Percentiles rank a stretch among this genome's conserved stretches.
Evolutionary conservation across 30 jellyfish, hydroid and myxozoan species (phyloP).

Genomic region (Mastigias papua): DNA sequence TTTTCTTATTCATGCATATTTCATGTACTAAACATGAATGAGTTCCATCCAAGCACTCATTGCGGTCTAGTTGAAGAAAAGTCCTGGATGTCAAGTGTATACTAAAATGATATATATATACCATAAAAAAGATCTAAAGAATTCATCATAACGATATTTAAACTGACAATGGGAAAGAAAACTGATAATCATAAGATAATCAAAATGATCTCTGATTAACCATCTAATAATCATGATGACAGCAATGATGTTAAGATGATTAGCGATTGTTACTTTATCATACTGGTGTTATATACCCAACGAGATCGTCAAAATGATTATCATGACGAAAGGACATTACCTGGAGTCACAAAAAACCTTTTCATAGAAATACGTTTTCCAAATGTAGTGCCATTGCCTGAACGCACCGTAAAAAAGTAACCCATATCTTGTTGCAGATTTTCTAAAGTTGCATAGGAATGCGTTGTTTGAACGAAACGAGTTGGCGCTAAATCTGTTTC

Average conservation of each 20-base stretch:
- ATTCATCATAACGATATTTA: no score
- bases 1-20: slow-evolving; percentile 40
- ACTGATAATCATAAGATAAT: no score
- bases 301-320: no score
- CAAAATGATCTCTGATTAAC: no score
- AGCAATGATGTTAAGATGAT: no score
- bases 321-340: not conserved
- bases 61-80: slow-evolving; percentile 22
- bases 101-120: not conserved
- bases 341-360: slow-evolving; percentile 24
- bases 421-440: slow-evolving; percentile 19
- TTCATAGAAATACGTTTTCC: not conserved
- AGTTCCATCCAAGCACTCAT: slow-evolving; percentile 63
- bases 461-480: not conserved
- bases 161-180: no score
- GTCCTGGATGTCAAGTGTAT: not conserved
- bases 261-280: no score
- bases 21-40: slow-evolving; percentile 3
- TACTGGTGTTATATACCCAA: no score
- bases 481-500: not conserved
- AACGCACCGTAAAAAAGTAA: slow-evolving; percentile 19
- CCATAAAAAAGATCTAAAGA: no score
- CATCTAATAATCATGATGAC: no score
- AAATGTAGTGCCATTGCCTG: slow-evolving; percentile 43
- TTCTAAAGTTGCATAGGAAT: not conserved